Evolutionary conservation across 2,113 vertebrate genomes (phyloP), one percentile per base, ranked within the genome.

Genomic region (Camelus bactrianus): DNA sequence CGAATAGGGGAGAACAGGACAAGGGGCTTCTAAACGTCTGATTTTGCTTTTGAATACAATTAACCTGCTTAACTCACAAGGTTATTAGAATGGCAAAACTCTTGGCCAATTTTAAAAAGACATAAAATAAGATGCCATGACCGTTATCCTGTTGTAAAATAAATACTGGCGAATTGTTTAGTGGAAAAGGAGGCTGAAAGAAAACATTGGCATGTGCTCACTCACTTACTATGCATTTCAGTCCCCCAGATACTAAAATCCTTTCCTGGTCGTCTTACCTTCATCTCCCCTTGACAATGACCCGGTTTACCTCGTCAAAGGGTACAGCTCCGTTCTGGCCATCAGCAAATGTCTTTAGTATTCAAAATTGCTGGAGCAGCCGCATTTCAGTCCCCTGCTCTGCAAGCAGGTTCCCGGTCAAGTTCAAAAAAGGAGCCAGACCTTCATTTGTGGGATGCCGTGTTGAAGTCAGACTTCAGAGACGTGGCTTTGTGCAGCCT

Each of bases 381-480:
- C 94, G 91, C 89, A 95, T 97, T 96, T 93, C 82, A 96, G 79
- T 58, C 32, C 90, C 94, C 50, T 87, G 85, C 94, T 97, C 79
- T 80, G 89, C 26, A 38, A 97, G 89, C 91, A 93, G 95, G 91
- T 70, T 95, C 77, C 95, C 85, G 89, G 92, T 96, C 97, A 98
- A 94, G 97, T 97, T 98, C 97, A 98, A 96, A 97, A 96, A 97
- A 97, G 93, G 94, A 98, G 93, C 94, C 95, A 89, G 87, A 77
- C 91, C 97, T 97, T 97, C 96, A 96, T 96, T 97, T 97, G 96
- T 20, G 9, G 96, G 91, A 97, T 98, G 96, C 97, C 93, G 97
- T 91, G 98, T 93, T 97, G 95, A 96, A 98, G 97, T 98, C 93
- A 95, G 95, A 97, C 98, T 98, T 98, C 97, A 97, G 97, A 98